Base-by-base conservation (phyloP, 1,140 invertebrate species). In the Drosophila albomicans region DNA sequence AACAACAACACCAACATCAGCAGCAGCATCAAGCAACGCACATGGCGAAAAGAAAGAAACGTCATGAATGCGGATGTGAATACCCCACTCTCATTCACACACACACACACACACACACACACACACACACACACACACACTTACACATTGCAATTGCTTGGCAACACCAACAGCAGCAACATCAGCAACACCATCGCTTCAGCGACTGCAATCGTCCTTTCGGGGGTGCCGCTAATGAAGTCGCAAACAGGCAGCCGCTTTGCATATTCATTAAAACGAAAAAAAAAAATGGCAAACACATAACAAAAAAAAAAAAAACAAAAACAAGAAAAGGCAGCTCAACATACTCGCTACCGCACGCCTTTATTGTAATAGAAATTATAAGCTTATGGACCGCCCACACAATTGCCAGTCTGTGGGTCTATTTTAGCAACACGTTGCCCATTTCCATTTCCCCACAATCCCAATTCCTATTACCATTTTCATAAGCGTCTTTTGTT, bases 291-390 rank as follows among this genome's bases (percentile, higher is more conserved):
- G 35, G 63, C 59, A 51, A 49, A 25, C 20, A 25, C 20, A 25
- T 25, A 79, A 82, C 78, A 84, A 81, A 71, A 45, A 48, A 49
- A 32, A 16, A 13, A 46, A 56, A 49, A 66, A 62, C 41, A 63
- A 79, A 62, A 62, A 54, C 30, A 64, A 52, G 43, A 54, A 67
- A 67, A 73, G 46, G 69, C 56, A 58, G 61, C 75, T 73, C 62
- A 62, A 65, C 49, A 69, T 59, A 64, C 43, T 15, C 20, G 66
- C 45, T 56, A 67, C 68, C 68, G 64, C 56, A 77, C 49, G 81
- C 58, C 71, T 77, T 77, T 76, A 87, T 87, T 87, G 73, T 89
- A 88, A 88, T 88, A 87, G 84, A 87, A 88, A 87, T 89, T 87
- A 87, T 88, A 78, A 80, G 81, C 81, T 81, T 73, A 65, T 56